Base-by-base conservation (phyloP, 1,140 invertebrate species). In the Drosophila trapezifrons region DNA sequence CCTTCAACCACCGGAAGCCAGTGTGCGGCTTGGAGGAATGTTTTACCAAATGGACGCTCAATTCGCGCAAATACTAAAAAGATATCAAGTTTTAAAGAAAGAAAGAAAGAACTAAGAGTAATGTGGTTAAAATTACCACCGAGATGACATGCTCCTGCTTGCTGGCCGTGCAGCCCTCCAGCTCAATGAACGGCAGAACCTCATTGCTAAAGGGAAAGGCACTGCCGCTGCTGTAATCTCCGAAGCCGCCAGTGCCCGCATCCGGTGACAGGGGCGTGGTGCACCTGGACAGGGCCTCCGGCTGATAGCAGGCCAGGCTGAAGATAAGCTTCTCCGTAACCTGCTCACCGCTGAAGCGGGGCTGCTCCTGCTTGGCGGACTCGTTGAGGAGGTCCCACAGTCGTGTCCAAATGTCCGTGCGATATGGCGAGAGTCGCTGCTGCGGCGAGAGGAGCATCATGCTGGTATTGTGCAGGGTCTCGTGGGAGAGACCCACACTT, bases 141-240 rank as follows among this genome's bases (percentile, higher is more conserved):
- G 96, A 96, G 4, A 97, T 96, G 37, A 97, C 94, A 91, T 97
- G 96, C 78, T 97, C 96, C 85, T 97, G 96, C 79, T 96, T 96
- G 71, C 96, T 97, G 12, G 96, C 96, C 5, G 96, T 97, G 80
- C 96, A 97, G 27, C 95, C 96, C 92, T 97, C 96, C n/a, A 95
- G 93, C 90, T 97, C 96, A 45, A 95, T 93, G 91, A 97, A 97
- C 0, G 96, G 96, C 65, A 97, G 92, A 55, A 93, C 87, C 77
- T 94, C 94, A 43, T 92, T 93, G 82, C 86, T 92, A 60, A 65
- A 92, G 54, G 58, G 93, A 92, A 81, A 94, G 1, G 84, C 76
- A 43, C 52, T 89, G 15, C 79, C 76, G 17, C 72, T 89, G 52
- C 84, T 62, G 35, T 89, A 93, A 56, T 94, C 94, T 0, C 92